These are phyloP conservation scores for Casuarius casuarius DNA, from an alignment of 2,113 vertebrate species.

Conservation along the genomic window DNA sequence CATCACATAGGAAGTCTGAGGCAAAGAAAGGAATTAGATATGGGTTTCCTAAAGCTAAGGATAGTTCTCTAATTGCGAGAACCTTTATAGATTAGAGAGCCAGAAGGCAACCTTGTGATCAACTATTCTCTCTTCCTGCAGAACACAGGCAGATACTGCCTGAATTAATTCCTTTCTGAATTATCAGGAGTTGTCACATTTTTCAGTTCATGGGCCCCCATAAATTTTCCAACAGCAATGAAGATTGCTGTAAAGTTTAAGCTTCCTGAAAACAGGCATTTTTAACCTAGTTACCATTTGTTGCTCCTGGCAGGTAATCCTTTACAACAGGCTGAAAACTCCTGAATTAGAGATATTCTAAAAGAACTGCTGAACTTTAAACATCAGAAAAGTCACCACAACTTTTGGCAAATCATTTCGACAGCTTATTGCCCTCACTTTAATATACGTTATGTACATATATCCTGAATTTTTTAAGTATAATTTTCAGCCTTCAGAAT, in stretches of 20 bases:
- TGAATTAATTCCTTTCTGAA: constrained; percentile 52
- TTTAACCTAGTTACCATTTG: constrained; percentile 49
- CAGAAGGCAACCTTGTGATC: constrained; percentile 58
- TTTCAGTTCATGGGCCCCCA: neutral
- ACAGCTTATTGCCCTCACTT: constrained; percentile 3
- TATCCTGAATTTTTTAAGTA: neutral
- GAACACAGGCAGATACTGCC: neutral
- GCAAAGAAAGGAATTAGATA: neutral
- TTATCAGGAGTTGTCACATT: constrained; percentile 50
- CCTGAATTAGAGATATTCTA: constrained; percentile 15
- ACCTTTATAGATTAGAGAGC: constrained; percentile 41
- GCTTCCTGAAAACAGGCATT: constrained; percentile 24
- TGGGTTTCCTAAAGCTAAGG: constrained; percentile 4
- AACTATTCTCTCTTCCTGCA: constrained; percentile 49
- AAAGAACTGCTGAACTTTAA: constrained; percentile 40
- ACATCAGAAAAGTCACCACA: neutral
- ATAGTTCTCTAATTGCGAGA: neutral
- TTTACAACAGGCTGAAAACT: constrained; percentile 2
- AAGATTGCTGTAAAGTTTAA: constrained; percentile 35
- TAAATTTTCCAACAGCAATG: constrained; percentile 16
- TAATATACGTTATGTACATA: neutral
- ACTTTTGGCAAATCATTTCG: constrained; percentile 19
- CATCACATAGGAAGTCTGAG: neutral
- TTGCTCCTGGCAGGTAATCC: constrained; percentile 50
- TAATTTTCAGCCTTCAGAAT: neutral